Conservation (phyloP, 2,113 vertebrate genomes). For the Amazona vittata region DNA sequence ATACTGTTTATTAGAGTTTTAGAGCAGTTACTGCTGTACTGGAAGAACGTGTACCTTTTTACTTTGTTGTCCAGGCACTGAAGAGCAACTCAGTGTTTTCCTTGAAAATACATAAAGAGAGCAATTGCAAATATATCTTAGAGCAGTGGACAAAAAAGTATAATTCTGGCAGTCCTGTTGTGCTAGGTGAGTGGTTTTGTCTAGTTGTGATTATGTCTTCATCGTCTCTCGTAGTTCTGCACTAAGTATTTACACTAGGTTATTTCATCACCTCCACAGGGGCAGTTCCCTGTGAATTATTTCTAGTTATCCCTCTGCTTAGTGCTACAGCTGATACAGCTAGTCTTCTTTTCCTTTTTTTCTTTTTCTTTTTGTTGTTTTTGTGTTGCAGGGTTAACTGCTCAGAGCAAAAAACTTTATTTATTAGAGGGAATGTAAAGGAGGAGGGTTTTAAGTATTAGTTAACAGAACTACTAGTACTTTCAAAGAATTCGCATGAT, state of each 20-base stretch:
- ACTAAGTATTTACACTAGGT: background rate
- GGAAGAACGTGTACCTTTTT: background rate
- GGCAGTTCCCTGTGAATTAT: background rate
- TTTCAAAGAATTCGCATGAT: background rate
- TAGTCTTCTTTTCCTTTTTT: rapidly evolving
- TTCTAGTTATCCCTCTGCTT: background rate
- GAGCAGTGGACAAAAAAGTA: slow-evolving; percentile 84
- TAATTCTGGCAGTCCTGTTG: slow-evolving; percentile 73
- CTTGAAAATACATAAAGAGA: slow-evolving; percentile 80
- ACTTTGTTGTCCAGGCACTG: slow-evolving; percentile 67
- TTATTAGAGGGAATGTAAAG: background rate
- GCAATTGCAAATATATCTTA: slow-evolving; percentile 70
- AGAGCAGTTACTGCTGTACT: background rate
- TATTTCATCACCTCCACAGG: background rate
- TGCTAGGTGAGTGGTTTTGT: slow-evolving; percentile 80
- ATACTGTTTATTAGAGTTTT: background rate
- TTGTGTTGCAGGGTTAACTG: background rate
- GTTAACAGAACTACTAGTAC: background rate
- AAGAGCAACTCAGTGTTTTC: slow-evolving; percentile 79
- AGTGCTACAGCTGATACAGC: background rate
- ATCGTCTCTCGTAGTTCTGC: background rate
- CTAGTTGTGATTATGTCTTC: background rate
- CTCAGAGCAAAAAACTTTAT: background rate
- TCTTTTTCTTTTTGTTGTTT: background rate
- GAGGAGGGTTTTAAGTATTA: background rate